A percentile compares a stretch with the other conserved stretches of the same genome.
Evolutionary conservation across 2,797 vertebrate genomes (phyloP).

Genomic region (Sitta carolinensis): DNA sequence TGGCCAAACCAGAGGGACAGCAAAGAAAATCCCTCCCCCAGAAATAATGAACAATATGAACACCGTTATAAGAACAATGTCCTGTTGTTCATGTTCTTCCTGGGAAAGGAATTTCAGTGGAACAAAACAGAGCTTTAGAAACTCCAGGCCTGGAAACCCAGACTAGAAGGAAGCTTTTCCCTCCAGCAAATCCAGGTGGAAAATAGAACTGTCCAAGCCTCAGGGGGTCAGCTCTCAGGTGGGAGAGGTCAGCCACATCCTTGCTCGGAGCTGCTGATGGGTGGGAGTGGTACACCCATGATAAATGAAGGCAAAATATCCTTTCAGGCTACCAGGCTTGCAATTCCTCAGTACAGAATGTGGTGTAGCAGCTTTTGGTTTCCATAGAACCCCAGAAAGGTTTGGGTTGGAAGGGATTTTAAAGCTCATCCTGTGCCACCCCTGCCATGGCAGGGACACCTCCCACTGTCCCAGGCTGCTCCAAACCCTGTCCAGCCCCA

Average conservation of each 20-base stretch:
- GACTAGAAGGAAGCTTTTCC: not conserved
- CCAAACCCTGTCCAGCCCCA: not conserved
- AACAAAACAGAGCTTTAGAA: no score
- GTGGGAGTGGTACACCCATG: fast-evolving
- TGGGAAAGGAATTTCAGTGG: no score
- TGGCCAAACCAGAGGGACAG: no score
- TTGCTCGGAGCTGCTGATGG: not conserved
- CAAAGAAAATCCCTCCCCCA: no score
- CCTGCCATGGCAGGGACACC: not conserved
- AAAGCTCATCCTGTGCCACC: fast-evolving
- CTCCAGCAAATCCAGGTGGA: not conserved
- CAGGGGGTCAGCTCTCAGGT: not conserved
- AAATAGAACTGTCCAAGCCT: not conserved
- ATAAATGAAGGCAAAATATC: not conserved
- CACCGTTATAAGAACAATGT: no score
- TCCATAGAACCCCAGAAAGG: fast-evolving
- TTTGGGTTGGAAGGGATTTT: not conserved
- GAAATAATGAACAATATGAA: no score
- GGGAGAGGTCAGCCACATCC: not conserved
- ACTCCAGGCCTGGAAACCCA: no score
- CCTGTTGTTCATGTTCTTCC: no score
- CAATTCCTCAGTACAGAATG: not conserved
- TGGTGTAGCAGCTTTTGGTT: not conserved
- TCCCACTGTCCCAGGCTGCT: not conserved
- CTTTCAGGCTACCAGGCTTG: no score